Evolutionary conservation across 2,113 vertebrate species (phyloP).

Genomic region (Zonotrichia leucophrys): DNA sequence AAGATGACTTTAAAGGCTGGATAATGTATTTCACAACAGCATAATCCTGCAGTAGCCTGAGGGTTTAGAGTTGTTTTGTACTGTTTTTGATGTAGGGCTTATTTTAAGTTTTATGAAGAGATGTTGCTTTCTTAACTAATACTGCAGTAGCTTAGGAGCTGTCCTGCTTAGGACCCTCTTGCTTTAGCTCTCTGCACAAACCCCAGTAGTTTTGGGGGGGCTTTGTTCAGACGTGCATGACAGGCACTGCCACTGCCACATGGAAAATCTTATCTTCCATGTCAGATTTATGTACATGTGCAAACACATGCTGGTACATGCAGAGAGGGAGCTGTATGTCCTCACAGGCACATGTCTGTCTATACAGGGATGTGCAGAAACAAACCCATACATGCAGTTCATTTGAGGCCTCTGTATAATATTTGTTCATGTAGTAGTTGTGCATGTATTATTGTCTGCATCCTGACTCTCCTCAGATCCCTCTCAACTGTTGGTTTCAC

Average conservation of each 20-base stretch:
- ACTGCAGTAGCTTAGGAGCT: neutral
- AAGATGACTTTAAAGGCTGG: conserved; percentile 64
- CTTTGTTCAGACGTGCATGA: neutral
- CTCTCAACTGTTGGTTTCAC: neutral
- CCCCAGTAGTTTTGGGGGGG: neutral
- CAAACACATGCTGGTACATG: neutral
- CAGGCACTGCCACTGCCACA: neutral
- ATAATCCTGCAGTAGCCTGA: conserved; percentile 65
- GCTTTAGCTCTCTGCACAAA: neutral
- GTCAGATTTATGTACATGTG: neutral
- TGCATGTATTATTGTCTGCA: neutral
- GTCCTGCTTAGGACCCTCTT: neutral
- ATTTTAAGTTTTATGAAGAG: conserved; percentile 50
- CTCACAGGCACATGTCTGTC: neutral
- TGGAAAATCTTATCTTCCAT: neutral
- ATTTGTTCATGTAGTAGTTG: neutral
- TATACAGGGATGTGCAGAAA: neutral
- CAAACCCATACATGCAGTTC: neutral
- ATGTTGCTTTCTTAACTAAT: conserved; percentile 36
- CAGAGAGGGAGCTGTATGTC: neutral
- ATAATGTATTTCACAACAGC: conserved; percentile 61
- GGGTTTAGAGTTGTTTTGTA: conserved; percentile 63
- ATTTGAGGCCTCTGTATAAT: neutral
- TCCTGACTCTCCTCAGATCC: neutral
- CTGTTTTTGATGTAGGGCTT: conserved; percentile 64